Conservation (phyloP, 2,113 vertebrate genomes). For the Canis aureus region DNA sequence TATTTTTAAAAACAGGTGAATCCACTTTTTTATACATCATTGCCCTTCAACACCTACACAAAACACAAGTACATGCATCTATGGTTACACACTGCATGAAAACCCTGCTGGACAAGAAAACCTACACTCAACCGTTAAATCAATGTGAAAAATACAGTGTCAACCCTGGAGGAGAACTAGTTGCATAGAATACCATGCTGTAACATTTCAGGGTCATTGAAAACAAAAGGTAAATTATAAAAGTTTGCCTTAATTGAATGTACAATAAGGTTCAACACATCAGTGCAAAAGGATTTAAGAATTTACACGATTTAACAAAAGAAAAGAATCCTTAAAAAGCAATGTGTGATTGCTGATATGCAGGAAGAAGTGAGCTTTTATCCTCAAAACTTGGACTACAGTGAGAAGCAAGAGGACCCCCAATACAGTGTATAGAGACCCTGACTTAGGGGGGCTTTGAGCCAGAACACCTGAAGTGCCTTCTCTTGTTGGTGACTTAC, state of each 20-base stretch:
- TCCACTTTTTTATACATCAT: constrained; percentile 95
- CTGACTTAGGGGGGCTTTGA: background rate
- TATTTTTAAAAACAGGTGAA: constrained; percentile 99
- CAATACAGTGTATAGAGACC: background rate
- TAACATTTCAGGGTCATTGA: constrained; percentile 86
- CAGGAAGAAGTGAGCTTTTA: background rate
- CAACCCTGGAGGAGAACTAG: constrained; percentile 94
- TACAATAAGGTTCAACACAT: constrained; percentile 94
- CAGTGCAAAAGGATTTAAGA: constrained; percentile 97
- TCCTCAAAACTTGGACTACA: background rate
- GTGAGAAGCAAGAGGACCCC: background rate
- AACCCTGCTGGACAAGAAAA: constrained; percentile 90
- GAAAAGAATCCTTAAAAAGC: constrained; percentile 90
- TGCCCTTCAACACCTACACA: constrained; percentile 96
- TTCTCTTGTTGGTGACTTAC: background rate
- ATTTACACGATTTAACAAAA: constrained; percentile 91
- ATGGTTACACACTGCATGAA: constrained; percentile 93
- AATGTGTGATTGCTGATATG: constrained; percentile 57
- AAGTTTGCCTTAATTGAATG: constrained; percentile 90
- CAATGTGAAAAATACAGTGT: constrained; percentile 91
- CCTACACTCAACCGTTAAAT: constrained; percentile 90
- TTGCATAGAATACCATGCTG: constrained; percentile 99
- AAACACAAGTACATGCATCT: constrained; percentile 98
- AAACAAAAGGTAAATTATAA: constrained; percentile 92
- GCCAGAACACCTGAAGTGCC: background rate